These are phyloP conservation scores for Decapterus maruadsi DNA, from an alignment of 2,797 vertebrate genomes.

Conservation along the genomic window DNA sequence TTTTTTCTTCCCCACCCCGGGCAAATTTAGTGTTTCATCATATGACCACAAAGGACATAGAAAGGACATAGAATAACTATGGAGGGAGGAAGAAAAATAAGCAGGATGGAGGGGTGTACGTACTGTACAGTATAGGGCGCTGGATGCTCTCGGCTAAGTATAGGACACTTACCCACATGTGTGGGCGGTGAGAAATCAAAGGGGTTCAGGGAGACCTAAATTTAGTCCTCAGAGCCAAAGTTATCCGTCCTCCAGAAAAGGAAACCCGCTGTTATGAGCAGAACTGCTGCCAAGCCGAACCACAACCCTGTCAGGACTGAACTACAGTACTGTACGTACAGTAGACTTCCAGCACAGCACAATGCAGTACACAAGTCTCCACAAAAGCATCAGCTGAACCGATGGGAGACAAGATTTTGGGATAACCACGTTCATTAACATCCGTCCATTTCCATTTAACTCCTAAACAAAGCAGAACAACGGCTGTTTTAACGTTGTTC, in stretches of 20 bases:
- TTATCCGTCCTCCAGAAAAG: conserved; percentile 27
- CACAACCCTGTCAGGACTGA: conserved; percentile 3
- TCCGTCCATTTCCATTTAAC: conserved; percentile 16
- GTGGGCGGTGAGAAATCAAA: conserved; percentile 10
- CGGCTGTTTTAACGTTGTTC: background rate
- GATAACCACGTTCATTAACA: conserved; percentile 9
- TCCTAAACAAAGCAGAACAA: conserved; percentile 5
- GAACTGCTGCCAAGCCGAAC: conserved; percentile 13
- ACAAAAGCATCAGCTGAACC: conserved; percentile 1
- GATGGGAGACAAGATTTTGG: conserved; percentile 3
- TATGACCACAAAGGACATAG: background rate
- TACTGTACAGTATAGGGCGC: background rate
- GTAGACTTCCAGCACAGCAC: background rate
- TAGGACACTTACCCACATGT: conserved; percentile 16
- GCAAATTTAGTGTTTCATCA: conserved; percentile 7
- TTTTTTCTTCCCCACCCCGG: conserved; percentile 9
- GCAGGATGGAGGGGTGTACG: background rate
- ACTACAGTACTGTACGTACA: background rate
- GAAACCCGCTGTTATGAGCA: conserved; percentile 26
- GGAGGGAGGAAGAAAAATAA: conserved; percentile 18
- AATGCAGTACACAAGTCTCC: background rate
- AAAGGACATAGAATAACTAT: conserved; percentile 16
- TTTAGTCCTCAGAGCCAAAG: conserved; percentile 24
- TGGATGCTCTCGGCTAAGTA: conserved; percentile 1
- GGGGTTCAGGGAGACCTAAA: conserved; percentile 14